These are phyloP conservation scores for Triops longicaudatus DNA, from an alignment of 1,140 invertebrate genomes.

Conservation along the genomic window DNA sequence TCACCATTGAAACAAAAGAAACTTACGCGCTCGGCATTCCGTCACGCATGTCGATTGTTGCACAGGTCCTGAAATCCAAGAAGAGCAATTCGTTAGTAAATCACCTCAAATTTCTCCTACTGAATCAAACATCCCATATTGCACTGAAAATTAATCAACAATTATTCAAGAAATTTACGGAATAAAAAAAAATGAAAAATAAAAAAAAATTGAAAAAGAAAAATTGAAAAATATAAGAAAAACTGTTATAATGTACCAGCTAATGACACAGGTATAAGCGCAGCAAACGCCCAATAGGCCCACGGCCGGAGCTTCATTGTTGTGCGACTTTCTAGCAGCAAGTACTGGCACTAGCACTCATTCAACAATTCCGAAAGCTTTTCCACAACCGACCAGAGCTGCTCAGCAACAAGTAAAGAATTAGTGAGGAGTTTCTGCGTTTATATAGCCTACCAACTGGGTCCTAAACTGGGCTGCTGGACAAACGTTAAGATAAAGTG, in stretches of 20 bases:
- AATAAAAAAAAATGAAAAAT: too few relatives aligned
- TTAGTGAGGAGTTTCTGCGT: neutral
- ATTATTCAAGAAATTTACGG: too few relatives aligned
- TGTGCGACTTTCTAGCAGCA: neutral
- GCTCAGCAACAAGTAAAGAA: neutral
- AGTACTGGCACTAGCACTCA: neutral
- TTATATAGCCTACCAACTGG: neutral
- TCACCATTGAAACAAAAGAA: neutral
- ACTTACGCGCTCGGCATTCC: slow-evolving; percentile 27
- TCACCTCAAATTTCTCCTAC: neutral
- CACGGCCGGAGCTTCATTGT: neutral
- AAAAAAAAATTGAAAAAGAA: neutral
- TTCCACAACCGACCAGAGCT: neutral
- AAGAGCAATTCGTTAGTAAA: neutral
- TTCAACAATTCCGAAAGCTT: neutral
- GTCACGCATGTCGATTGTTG: slow-evolving; percentile 19
- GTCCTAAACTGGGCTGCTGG: neutral
- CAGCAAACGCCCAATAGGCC: neutral
- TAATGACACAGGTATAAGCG: neutral
- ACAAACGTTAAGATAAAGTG: too few relatives aligned
- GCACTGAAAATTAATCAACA: too few relatives aligned
- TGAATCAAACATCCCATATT: too few relatives aligned
- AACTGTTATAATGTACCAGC: slow-evolving; percentile 15
- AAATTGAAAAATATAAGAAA: neutral
- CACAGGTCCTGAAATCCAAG: slow-evolving; percentile 21